Percentiles rank a stretch among this genome's conserved stretches.
phyloP scores from a whole-genome alignment of 53 echinoderm and acorn worm species.

The Pentamera pediparva region DNA sequence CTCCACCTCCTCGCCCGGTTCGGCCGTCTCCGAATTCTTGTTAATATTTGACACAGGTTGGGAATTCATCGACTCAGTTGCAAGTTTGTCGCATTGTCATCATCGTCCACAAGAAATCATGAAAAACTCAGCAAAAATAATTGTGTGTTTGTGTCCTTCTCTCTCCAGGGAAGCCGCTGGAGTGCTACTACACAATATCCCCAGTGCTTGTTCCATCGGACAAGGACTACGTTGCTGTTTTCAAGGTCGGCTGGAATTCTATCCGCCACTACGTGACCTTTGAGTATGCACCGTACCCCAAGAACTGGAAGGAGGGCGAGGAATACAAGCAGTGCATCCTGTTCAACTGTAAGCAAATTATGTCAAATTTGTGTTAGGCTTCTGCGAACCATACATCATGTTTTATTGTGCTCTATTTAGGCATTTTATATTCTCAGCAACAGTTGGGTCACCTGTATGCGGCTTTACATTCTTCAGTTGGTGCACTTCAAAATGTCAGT shows the following conservation, averaged over 20 bases:
- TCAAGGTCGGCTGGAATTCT: conserved; percentile 95
- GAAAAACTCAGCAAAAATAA: too few species aligned
- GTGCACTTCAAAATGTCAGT: too few species aligned
- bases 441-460: too few species aligned
- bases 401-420: not conserved
- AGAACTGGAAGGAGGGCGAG: conserved; percentile 42
- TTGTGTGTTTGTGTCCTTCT: too few species aligned
- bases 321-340: conserved; percentile 62
- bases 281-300: conserved; percentile 78
- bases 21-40: not conserved
- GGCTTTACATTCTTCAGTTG: not conserved
- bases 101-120: too few species aligned
- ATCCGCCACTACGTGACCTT: conserved; percentile 81
- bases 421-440: not conserved
- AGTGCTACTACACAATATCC: conserved; percentile 81
- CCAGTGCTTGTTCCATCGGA: conserved; percentile 59
- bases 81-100: too few species aligned
- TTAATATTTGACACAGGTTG: not conserved
- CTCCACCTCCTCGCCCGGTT: not conserved
- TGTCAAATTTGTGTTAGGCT: not conserved
- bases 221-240: conserved; percentile 85
- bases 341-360: conserved; percentile 59
- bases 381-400: not conserved
- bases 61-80: too few species aligned
- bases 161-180: conserved; percentile 51